phyloP scores from a whole-genome alignment of 2,797 vertebrate species.

The Melanotaenia maccullochi region DNA sequence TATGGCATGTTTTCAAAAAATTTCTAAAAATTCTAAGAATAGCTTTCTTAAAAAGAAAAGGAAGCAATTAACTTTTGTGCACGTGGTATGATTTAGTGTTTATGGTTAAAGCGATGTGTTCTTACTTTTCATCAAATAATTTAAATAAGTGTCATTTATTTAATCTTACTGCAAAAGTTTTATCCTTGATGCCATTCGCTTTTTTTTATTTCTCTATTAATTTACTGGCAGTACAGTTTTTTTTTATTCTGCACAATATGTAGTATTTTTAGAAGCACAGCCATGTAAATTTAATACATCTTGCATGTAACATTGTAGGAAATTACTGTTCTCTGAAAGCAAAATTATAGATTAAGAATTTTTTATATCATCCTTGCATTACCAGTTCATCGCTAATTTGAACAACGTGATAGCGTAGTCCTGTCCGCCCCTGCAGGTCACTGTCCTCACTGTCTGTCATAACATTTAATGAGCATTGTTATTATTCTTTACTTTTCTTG shows the following conservation, averaged over 20 bases:
- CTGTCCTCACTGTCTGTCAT: background rate
- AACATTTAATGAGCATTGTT: background rate
- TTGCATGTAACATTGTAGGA: background rate
- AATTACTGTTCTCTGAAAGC: background rate
- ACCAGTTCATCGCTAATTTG: background rate
- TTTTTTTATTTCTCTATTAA: conserved; percentile 6
- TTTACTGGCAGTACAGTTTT: background rate
- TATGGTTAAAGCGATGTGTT: background rate
- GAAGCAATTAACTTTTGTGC: background rate
- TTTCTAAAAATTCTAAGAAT: background rate
- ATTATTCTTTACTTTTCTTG: background rate
- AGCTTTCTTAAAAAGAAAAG: background rate
- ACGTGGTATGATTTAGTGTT: background rate
- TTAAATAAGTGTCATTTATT: background rate
- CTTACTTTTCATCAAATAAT: background rate
- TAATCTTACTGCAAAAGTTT: background rate
- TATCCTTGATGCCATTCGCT: background rate
- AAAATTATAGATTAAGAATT: background rate
- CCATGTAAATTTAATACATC: background rate
- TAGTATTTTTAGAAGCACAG: background rate
- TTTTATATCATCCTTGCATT: background rate
- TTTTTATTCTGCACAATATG: background rate
- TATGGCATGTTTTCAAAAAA: background rate
- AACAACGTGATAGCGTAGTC: background rate
- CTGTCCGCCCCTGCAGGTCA: background rate